Percentiles rank a stretch among this genome's conserved stretches.
phyloP scores from a whole-genome alignment of 2,888 invertebrate genomes.

The Hypselothyrea guttata region DNA sequence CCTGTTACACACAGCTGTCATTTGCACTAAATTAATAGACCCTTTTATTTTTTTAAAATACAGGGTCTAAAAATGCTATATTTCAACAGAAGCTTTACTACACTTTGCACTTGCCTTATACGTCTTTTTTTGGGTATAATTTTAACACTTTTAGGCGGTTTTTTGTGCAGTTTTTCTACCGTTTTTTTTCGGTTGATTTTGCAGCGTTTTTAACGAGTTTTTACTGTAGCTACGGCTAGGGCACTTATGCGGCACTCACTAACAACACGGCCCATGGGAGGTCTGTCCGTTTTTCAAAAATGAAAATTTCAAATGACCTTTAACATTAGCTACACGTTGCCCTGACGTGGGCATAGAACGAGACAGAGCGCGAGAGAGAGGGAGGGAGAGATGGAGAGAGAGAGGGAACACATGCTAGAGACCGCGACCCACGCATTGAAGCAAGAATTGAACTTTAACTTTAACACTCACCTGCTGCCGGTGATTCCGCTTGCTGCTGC shows the following conservation, averaged over 20 bases:
- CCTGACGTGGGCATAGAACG: conserved; percentile 46
- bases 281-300: conserved; percentile 62
- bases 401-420: background rate
- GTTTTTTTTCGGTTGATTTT: too few relatives aligned
- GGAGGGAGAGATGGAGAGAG: too few relatives aligned
- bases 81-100: too few relatives aligned
- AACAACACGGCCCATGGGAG: conserved; percentile 13
- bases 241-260: conserved; percentile 39
- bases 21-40: too few relatives aligned
- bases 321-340: conserved; percentile 59
- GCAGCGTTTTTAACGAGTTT: background rate
- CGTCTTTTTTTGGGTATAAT: too few relatives aligned
- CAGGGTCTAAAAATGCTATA: too few relatives aligned
- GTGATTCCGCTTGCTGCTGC: conserved; percentile 40
- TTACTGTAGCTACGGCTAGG: conserved; percentile 25
- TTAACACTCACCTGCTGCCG: conserved; percentile 71
- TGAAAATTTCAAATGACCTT: conserved; percentile 72
- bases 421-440: conserved; percentile 41
- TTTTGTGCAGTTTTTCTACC: too few relatives aligned
- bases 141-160: too few relatives aligned
- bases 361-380: too few relatives aligned
- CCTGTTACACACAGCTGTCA: too few relatives aligned
- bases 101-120: too few relatives aligned
- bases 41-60: too few relatives aligned
- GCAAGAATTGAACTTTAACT: conserved; percentile 63